Base-by-base conservation (phyloP, 2,888 invertebrate species). In the Ennomos fuscantarius region DNA sequence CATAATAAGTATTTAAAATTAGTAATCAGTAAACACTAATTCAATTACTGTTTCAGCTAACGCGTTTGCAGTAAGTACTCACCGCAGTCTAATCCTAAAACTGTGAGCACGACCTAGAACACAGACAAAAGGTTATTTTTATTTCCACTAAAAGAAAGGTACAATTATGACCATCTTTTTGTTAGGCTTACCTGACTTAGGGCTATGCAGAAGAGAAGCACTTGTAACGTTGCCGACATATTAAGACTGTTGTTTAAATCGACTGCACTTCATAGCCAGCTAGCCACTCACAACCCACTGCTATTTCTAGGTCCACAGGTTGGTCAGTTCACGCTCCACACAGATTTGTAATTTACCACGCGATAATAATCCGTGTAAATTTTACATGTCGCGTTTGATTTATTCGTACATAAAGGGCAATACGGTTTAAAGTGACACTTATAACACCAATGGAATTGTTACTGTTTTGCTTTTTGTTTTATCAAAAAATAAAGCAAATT, bases 341-440 rank as follows among this genome's bases (percentile, higher is more conserved):
- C 79, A 68, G 68, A 72, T 87, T 88, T 88, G 84, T 82, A 62
- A 66, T 66, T 66, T 59, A 64, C 59, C 83, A 88, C 86, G 88
- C 86, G 78, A 78, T 83, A 82, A 84, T 81, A 77, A n/a, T 75
- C 76, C 82, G 82, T 81, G 78, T 76, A 80, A 79, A 78, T 80
- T 77, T 53, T 55, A 57, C 55, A 58, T 62, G 60, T 62, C 73
- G 73, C 72, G 72, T 70, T 72, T 74, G 75, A 74, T 75, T 68
- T 66, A 65, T 59, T 12, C 31, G 40, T 33, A 24, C 24, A 24
- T 48, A 9, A 24, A 41, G 33, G 44, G 48, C 32, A 44, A 58
- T 49, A 35, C n/a, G 44, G 44, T 57, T 39, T 48, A 9, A 48
- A 40, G 35, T 53, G 45, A 40, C 45, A 53, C 36, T 43, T 46